Evolutionary conservation across 2,888 invertebrate genomes (phyloP).

Genomic region (Lycia hirtaria): DNA sequence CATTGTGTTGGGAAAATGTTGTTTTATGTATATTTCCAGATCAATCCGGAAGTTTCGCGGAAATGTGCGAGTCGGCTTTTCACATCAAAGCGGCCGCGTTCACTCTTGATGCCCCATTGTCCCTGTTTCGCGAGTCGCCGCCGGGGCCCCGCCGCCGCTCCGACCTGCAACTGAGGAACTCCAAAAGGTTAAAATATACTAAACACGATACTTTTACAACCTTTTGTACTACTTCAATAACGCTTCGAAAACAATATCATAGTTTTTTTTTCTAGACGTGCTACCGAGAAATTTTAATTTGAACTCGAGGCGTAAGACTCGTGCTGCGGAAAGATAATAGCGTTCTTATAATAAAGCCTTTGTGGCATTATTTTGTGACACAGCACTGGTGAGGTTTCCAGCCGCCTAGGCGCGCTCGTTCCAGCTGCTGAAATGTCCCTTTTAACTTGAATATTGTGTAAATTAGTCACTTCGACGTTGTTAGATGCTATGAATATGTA

Average conservation of each 20-base stretch:
- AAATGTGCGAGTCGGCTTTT: slow-evolving; percentile 37
- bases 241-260: slow-evolving; percentile 50
- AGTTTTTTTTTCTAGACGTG: slow-evolving; percentile 50
- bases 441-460: slow-evolving; percentile 43
- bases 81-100: slow-evolving; percentile 32
- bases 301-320: slow-evolving; percentile 57
- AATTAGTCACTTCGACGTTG: slow-evolving; percentile 40
- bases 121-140: slow-evolving; percentile 26
- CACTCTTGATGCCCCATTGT: slow-evolving; percentile 37
- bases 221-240: slow-evolving; percentile 49
- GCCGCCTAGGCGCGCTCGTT: slow-evolving; percentile 23
- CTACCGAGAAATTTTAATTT: slow-evolving; percentile 68
- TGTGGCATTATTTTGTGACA: slow-evolving; percentile 69
- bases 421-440: slow-evolving; percentile 35
- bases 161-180: slow-evolving; percentile 36
- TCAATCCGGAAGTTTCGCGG: slow-evolving; percentile 30
- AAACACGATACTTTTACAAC: slow-evolving; percentile 54
- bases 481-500: slow-evolving; percentile 40
- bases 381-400: slow-evolving; percentile 43
- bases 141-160: slow-evolving; percentile 11
- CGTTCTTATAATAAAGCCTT: slow-evolving; percentile 74
- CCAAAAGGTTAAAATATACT: slow-evolving; percentile 48
- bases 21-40: slow-evolving; percentile 28
- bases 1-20: background rate
- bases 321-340: slow-evolving; percentile 68